phyloP scores from a whole-genome alignment of 2,797 vertebrate species.

The Cottoperca gobio region DNA sequence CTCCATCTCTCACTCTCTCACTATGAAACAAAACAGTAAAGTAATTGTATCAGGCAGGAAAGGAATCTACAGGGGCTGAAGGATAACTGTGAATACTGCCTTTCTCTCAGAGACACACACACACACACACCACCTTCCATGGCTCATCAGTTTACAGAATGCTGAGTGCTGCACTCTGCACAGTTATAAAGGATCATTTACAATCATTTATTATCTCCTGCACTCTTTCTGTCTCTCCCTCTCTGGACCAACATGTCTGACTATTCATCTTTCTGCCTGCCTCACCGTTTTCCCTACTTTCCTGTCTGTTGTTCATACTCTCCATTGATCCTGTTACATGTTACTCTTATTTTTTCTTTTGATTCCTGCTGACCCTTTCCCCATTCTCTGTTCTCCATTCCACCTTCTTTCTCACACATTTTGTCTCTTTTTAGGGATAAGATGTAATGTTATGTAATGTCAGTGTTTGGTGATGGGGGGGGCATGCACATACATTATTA shows the following conservation, averaged over 20 bases:
- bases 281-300: not conserved
- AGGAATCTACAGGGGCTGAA: conserved; percentile 49
- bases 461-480: too few relatives aligned
- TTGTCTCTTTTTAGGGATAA: not conserved
- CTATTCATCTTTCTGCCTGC: conserved; percentile 36
- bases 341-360: not conserved
- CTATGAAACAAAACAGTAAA: conserved; percentile 50
- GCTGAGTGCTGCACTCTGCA: conserved; percentile 68
- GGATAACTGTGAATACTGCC: conserved; percentile 55
- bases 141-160: conserved; percentile 71
- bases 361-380: not conserved
- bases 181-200: conserved; percentile 69
- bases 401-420: not conserved
- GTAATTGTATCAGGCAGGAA: conserved; percentile 58
- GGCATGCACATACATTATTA: too few relatives aligned
- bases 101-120: conserved; percentile 45
- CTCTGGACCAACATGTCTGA: conserved; percentile 38
- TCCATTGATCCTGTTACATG: not conserved
- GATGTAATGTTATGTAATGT: too few relatives aligned
- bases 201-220: conserved; percentile 59
- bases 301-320: conserved; percentile 15
- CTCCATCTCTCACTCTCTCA: not conserved
- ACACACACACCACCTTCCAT: conserved; percentile 35
- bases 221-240: conserved; percentile 28
- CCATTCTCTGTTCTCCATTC: not conserved